phyloP scores from a whole-genome alignment of 2,888 invertebrate species.

The Thecocarcelia acutangulata region DNA sequence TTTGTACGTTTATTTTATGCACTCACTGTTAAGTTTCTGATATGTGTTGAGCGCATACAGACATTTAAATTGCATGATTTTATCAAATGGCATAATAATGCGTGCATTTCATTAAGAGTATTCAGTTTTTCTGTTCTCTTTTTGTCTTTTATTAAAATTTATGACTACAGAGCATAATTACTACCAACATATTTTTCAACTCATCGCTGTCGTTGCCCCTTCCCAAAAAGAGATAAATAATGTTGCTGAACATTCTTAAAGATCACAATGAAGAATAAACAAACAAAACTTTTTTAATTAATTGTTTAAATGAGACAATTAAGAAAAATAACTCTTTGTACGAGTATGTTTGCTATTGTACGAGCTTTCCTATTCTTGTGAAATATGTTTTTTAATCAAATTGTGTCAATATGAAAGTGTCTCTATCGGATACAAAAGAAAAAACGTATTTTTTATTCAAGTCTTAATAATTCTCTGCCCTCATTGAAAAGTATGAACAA shows the following conservation, averaged over 20 bases:
- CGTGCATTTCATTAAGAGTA: constrained; percentile 49
- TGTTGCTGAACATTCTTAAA: constrained; percentile 4
- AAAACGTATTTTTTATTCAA: neutral
- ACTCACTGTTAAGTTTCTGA: constrained; percentile 7
- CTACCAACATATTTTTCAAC: neutral
- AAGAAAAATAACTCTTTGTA: constrained; percentile 43
- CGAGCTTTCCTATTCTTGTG: neutral
- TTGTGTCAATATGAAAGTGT: constrained; percentile 49
- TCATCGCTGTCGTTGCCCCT: neutral
- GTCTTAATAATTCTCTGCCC: constrained; percentile 18
- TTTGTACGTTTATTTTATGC: neutral
- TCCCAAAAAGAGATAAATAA: neutral
- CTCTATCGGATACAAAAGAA: neutral
- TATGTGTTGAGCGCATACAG: neutral
- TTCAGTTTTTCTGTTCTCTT: constrained; percentile 10
- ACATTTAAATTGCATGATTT: constrained; percentile 54
- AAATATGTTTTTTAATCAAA: constrained; percentile 35
- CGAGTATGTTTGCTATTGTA: neutral
- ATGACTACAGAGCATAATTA: constrained; percentile 48
- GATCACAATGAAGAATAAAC: constrained; percentile 30
- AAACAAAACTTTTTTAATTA: constrained; percentile 56
- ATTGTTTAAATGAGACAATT: constrained; percentile 56
- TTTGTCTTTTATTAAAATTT: constrained; percentile 56
- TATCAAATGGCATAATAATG: constrained; percentile 51
- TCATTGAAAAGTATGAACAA: constrained; percentile 8